Base-by-base conservation (phyloP, 2,113 vertebrate species). In the Struthidea cinerea region DNA sequence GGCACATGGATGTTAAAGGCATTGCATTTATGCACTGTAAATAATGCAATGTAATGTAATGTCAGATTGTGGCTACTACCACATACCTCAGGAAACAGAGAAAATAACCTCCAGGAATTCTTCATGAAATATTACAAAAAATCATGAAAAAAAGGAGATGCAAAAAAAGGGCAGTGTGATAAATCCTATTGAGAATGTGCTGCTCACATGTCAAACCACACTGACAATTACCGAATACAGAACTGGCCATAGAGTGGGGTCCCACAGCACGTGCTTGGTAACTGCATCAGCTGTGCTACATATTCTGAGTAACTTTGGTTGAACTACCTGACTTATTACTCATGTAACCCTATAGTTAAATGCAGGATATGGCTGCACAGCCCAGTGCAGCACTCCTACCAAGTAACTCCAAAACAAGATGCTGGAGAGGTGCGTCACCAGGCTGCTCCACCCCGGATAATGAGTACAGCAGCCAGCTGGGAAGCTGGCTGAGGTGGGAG, bases 331-430 rank as follows among this genome's bases (percentile, higher is more conserved):
- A 26, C 30, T n/a, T 52, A 71, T 71, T 93, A 81, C 37, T 90
- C 85, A 78, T 3, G 30, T 42, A 96, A 93, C 42, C 60, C 90
- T 57, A 9, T 19, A 77, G 83, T 87, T 92, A 92, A 94, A 83
- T 8, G 76, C 75, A 96, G 96, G 92, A 93, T 90, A 83, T 21
- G 37, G 85, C 92, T 22, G 47, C 85, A 77, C 64, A 84, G 71
- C 85, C 90, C 75, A 80, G 59, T 0, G 0, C 35, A 77, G 83
- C 67, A 18, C 79, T 88, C 71, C 67, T 69, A 67, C 86, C 68
- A 55, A n/a, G n/a, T 8, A 69, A 74, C 55, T 93, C 79, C 83
- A 81, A 94, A 97, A 96, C 92, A 97, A 96, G 80, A 83, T 60
- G 90, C 76, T 93, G 68, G 6, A 35, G 47, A 55, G 59, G 47